These are phyloP conservation scores for Caenorhabditis parvicauda DNA, from an alignment of 2,888 invertebrate genomes.

Conservation along the genomic window DNA sequence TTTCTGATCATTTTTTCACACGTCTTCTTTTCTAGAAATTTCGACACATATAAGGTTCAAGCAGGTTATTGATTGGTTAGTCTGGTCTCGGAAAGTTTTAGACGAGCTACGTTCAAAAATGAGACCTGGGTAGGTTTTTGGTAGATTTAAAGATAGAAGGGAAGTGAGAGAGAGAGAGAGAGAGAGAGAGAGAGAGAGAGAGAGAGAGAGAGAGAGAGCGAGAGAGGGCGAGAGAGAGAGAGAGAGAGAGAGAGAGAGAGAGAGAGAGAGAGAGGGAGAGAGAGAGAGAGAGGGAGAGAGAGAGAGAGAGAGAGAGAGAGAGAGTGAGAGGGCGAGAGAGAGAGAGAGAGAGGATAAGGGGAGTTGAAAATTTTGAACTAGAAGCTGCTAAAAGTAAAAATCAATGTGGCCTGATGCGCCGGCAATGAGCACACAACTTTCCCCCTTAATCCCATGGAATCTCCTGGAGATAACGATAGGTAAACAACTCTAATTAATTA, in stretches of 20 bases:
- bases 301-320: not conserved
- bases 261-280: not conserved
- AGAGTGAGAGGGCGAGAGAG: too few relatives aligned
- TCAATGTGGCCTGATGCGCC: too few relatives aligned
- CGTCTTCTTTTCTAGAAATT: not conserved
- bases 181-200: not conserved
- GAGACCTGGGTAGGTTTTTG: too few relatives aligned
- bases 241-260: not conserved
- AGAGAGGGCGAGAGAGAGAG: not conserved
- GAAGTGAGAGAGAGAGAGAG: not conserved
- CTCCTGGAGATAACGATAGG: too few relatives aligned
- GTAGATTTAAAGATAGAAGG: not conserved
- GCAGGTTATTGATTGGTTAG: not conserved
- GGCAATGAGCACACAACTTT: too few relatives aligned
- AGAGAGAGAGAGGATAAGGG: too few relatives aligned
- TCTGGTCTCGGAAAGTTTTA: not conserved
- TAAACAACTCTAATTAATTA: too few relatives aligned
- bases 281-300: not conserved
- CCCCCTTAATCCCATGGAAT: too few relatives aligned
- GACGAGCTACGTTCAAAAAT: too few relatives aligned
- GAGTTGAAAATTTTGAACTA: too few relatives aligned
- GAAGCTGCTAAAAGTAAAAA: too few relatives aligned
- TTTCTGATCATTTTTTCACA: slow-evolving; percentile 12
- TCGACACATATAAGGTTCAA: too few relatives aligned
- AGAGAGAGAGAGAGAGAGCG: not conserved